Percentiles rank a stretch among this genome's conserved stretches.
These are phyloP conservation scores for Heliconius ethilla DNA, from an alignment of 2,888 invertebrate genomes.

Conservation along the genomic window DNA sequence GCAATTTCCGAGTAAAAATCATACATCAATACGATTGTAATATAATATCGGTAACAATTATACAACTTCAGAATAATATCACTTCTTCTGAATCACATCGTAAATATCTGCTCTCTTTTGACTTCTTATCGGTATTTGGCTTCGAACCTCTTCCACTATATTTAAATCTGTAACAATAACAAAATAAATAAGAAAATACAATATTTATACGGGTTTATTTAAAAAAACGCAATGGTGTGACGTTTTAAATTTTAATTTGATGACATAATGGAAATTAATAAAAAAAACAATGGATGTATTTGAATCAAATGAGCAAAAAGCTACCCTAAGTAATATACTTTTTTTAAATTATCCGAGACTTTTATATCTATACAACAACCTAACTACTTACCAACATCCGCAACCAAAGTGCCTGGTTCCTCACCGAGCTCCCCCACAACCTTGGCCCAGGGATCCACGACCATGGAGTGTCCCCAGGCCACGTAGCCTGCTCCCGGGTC, in stretches of 20 bases:
- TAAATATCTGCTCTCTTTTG: constrained; percentile 91
- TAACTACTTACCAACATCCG: constrained; percentile 85
- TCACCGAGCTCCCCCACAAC: constrained; percentile 87
- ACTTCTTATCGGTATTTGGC: constrained; percentile 89
- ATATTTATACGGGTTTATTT: too few relatives aligned
- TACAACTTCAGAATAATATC: constrained; percentile 13
- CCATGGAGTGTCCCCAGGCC: constrained; percentile 93
- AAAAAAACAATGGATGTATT: not conserved
- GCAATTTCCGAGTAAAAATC: constrained; percentile 6
- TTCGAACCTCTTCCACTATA: constrained; percentile 87
- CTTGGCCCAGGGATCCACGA: constrained; percentile 92
- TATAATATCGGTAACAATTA: not conserved
- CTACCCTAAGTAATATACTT: not conserved
- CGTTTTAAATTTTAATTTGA: too few relatives aligned
- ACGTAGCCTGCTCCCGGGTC: constrained; percentile 87
- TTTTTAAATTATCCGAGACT: too few relatives aligned
- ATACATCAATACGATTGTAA: not conserved
- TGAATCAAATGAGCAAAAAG: not conserved
- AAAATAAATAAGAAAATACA: too few relatives aligned
- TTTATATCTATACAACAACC: too few relatives aligned
- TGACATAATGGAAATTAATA: not conserved
- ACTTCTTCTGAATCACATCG: constrained; percentile 56
- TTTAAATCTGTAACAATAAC: constrained; percentile 84
- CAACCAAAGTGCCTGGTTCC: constrained; percentile 86
- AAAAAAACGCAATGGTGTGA: too few relatives aligned